Base-by-base conservation (phyloP, 2,888 invertebrate species). In the Stramonita haemastoma region DNA sequence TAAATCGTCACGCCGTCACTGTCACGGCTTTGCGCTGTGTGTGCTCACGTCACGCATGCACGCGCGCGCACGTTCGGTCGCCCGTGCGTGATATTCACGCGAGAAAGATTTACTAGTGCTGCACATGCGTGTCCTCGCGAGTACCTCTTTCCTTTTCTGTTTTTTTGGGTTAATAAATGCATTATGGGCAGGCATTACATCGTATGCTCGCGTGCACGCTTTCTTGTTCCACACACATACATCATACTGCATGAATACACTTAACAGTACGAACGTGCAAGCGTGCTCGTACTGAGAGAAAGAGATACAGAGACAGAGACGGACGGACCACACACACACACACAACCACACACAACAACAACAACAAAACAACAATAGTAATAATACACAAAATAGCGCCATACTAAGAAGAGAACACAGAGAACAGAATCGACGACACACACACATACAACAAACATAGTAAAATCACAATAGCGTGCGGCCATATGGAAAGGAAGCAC, bases 41-140 rank as follows among this genome's bases (percentile, higher is more conserved):
- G 77, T 32, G 77, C 77, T 32, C 77, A 15, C 77, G 77, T 79
- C 77, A 79, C 77, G 77, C 77, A 79, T 79, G 77, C 77, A 79
- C 77, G 77, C 77, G 73, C 73, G 73, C 73, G 77, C 32, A 19
- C 32, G 77, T 32, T 13, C 77, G 13, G 77, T 29, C 32, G 32
- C 34, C 73, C 26, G 26, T 26, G n/a, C 73, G 77, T 32, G 77
- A 60, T 79, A 32, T 15, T 79, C 32, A 13, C 32, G 77, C 77
- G 15, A 79, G 77, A 32, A 26, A 19, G 77, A 79, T 79, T 77
- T 77, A 79, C 77, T 32, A 19, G 32, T 26, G 15, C 32, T 79
- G 34, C 77, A 32, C 77, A 77, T 79, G 77, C 77, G 77, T 26
- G 32, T 79, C 34, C 32, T 15, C 77, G 29, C 2, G 5, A 79